These are phyloP conservation scores for Nycticebus coucang DNA, from an alignment of 2,113 vertebrate species.

Conservation along the genomic window DNA sequence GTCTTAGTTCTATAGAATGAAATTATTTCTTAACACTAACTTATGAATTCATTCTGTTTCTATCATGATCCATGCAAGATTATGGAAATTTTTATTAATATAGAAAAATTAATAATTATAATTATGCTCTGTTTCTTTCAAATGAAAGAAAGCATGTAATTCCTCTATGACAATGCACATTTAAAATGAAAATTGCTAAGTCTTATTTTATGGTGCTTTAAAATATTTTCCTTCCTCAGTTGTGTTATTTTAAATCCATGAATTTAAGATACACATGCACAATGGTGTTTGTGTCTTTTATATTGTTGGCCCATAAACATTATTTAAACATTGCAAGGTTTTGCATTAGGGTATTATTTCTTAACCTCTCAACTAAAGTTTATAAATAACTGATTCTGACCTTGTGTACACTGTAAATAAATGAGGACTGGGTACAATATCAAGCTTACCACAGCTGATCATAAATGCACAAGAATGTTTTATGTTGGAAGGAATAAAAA, in stretches of 20 bases:
- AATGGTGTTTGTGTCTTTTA: background rate
- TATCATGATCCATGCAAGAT: background rate
- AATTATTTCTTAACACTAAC: background rate
- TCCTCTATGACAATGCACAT: background rate
- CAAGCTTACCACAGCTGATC: constrained; percentile 72
- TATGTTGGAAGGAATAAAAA: constrained; percentile 61
- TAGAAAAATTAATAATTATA: background rate
- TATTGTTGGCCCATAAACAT: background rate
- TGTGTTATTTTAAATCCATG: constrained; percentile 32
- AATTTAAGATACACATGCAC: background rate
- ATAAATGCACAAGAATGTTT: constrained; percentile 70
- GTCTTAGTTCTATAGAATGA: background rate
- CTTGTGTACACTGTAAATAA: constrained; percentile 48
- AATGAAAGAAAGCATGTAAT: background rate
- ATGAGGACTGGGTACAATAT: constrained; percentile 14
- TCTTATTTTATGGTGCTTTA: background rate
- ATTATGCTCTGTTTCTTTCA: background rate
- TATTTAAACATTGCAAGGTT: constrained; percentile 50
- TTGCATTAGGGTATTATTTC: constrained; percentile 53
- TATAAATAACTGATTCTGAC: constrained; percentile 44
- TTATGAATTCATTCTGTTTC: constrained; percentile 57
- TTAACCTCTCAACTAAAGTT: constrained; percentile 58
- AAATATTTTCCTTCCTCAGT: background rate
- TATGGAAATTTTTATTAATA: constrained; percentile 13
- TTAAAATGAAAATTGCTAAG: background rate